These are phyloP conservation scores for Heterodera carotae DNA, from an alignment of 1,140 invertebrate genomes.

Conservation along the genomic window DNA sequence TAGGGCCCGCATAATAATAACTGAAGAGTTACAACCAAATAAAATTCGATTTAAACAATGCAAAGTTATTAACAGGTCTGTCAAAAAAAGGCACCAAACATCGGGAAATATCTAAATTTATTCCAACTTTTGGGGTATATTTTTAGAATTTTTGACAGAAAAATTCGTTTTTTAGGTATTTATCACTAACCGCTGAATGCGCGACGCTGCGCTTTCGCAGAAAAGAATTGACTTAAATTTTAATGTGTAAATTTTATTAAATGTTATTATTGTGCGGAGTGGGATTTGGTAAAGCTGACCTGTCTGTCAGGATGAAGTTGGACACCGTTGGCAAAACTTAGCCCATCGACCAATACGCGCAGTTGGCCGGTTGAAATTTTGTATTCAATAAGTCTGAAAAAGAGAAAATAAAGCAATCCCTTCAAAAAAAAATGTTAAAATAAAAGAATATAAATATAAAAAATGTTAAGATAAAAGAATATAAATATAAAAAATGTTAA, in stretches of 20 bases:
- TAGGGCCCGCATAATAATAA: slow-evolving; percentile 54
- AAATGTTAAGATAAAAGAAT: no score
- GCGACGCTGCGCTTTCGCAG: slow-evolving; percentile 25
- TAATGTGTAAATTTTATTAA: background rate
- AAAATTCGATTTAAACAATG: no score
- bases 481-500: no score
- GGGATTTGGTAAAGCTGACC: background rate
- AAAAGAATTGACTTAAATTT: slow-evolving; percentile 32
- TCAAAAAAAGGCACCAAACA: no score
- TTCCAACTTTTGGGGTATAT: no score
- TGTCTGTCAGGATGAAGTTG: slow-evolving; percentile 46
- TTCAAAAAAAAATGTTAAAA: no score
- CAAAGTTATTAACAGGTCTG: no score
- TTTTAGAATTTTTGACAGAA: no score
- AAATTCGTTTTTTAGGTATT: background rate
- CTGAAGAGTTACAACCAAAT: slow-evolving; percentile 7
- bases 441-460: no score
- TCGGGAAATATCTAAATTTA: no score
- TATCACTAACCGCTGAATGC: slow-evolving; percentile 23
- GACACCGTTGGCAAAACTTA: slow-evolving; percentile 47
- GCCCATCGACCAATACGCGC: slow-evolving; percentile 28
- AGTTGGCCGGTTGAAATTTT: slow-evolving; percentile 44
- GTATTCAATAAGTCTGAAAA: slow-evolving; percentile 38
- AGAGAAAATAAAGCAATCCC: no score
- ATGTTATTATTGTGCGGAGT: no score